Percentiles rank a stretch among this genome's conserved stretches.
These are phyloP conservation scores for Pterois miles DNA, from an alignment of 2,797 vertebrate species.

Conservation along the genomic window DNA sequence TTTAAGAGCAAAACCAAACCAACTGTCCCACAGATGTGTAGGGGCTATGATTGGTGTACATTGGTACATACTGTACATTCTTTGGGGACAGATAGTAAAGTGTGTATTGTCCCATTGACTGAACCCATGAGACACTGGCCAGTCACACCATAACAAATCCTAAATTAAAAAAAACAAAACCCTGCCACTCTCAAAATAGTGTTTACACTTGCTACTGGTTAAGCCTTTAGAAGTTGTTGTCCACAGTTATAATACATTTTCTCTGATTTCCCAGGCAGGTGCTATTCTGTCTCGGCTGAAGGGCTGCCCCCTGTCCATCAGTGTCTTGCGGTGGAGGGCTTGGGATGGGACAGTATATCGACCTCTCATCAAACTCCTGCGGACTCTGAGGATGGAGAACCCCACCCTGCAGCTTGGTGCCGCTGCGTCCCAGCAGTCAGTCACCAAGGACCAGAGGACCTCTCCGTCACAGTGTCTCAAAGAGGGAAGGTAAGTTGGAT, in stretches of 20 bases:
- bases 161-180: neutral
- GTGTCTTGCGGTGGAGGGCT: conserved; percentile 79
- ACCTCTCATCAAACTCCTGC: conserved; percentile 82
- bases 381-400: conserved; percentile 80
- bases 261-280: conserved; percentile 72
- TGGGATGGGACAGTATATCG: conserved; percentile 74
- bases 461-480: conserved; percentile 71
- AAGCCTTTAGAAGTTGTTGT: neutral
- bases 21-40: neutral
- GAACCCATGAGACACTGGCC: neutral
- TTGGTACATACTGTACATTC: neutral
- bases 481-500: conserved; percentile 80
- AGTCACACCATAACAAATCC: conserved; percentile 22
- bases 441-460: conserved; percentile 9
- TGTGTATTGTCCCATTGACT: neutral
- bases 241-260: neutral
- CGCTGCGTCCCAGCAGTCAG: conserved; percentile 12
- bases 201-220: neutral
- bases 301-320: conserved; percentile 78
- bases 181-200: neutral
- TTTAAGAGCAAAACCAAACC: neutral
- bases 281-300: conserved; percentile 80
- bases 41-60: no score
- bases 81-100: neutral
- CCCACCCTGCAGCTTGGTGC: conserved; percentile 76